Evolutionary conservation across 2,113 vertebrate species (phyloP).

Genomic region (Megaptera novaeangliae): DNA sequence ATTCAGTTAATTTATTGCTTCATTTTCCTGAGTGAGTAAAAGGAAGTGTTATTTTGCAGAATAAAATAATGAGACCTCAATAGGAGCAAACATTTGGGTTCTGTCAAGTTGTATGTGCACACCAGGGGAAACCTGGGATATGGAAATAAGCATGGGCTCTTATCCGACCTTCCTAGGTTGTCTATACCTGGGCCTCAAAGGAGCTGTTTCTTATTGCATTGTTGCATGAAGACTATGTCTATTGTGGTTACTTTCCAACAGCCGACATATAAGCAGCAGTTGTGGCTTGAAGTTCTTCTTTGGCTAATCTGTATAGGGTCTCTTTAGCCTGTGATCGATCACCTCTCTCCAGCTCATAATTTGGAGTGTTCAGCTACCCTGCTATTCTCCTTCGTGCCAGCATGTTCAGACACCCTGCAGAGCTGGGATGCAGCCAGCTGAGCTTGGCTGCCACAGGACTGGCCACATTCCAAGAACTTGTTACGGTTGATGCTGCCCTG

Average conservation of each 20-base stretch:
- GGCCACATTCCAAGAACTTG: conserved; percentile 31
- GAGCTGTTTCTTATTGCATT: background rate
- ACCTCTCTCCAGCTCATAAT: background rate
- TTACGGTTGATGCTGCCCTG: conserved; percentile 20
- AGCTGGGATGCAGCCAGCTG: background rate
- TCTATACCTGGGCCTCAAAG: background rate
- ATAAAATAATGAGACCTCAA: conserved; percentile 26
- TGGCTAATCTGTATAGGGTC: background rate
- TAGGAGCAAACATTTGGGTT: background rate
- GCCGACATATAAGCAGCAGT: background rate
- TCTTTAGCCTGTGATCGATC: conserved; percentile 5
- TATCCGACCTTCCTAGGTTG: background rate
- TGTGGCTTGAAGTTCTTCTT: background rate
- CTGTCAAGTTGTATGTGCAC: background rate
- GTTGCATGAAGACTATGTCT: background rate
- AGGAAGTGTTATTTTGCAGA: conserved; percentile 2
- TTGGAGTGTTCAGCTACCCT: background rate
- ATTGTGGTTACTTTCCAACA: background rate
- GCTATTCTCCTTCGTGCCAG: background rate
- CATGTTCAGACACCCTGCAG: background rate
- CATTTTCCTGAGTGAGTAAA: background rate
- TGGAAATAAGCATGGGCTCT: background rate
- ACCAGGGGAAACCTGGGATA: background rate
- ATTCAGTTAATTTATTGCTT: conserved; percentile 24
- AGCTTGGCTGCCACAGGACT: background rate